Evolutionary conservation across 2,888 invertebrate species (phyloP).

Genomic region (Heliconius aoede): DNA sequence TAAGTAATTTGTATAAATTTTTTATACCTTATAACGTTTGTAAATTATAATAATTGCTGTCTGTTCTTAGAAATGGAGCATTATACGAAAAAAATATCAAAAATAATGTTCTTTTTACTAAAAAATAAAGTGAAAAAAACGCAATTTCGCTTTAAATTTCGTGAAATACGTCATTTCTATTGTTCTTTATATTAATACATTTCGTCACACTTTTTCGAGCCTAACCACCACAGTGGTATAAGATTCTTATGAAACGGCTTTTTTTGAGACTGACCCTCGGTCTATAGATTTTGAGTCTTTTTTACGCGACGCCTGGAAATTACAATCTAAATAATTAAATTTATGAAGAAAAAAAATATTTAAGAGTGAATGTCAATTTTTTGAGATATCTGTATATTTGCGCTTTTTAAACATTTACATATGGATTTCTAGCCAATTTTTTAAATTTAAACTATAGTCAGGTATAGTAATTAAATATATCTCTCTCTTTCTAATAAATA

Average conservation of each 20-base stretch:
- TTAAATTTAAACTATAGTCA: not conserved
- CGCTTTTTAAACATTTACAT: not conserved
- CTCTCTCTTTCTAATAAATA: constrained; percentile 3
- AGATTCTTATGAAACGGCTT: constrained; percentile 6
- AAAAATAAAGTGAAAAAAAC: not conserved
- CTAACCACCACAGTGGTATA: constrained; percentile 3
- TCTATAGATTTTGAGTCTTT: not conserved
- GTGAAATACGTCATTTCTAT: constrained; percentile 10
- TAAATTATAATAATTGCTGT: constrained; percentile 36
- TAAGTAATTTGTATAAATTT: constrained; percentile 40
- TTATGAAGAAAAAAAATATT: not conserved
- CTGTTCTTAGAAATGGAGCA: not conserved
- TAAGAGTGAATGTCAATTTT: not conserved
- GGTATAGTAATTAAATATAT: not conserved
- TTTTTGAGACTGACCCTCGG: not conserved
- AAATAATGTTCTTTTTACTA: not conserved
- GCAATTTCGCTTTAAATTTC: not conserved
- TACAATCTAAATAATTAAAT: not conserved
- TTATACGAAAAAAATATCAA: not conserved
- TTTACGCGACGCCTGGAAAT: not conserved
- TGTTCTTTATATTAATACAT: not conserved
- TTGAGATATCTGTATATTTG: not conserved
- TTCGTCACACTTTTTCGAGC: constrained; percentile 23
- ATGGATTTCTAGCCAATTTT: not conserved
- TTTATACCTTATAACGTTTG: constrained; percentile 38